Evolutionary conservation across 2,888 invertebrate genomes (phyloP).

Genomic region (Sylvicola cinctus): DNA sequence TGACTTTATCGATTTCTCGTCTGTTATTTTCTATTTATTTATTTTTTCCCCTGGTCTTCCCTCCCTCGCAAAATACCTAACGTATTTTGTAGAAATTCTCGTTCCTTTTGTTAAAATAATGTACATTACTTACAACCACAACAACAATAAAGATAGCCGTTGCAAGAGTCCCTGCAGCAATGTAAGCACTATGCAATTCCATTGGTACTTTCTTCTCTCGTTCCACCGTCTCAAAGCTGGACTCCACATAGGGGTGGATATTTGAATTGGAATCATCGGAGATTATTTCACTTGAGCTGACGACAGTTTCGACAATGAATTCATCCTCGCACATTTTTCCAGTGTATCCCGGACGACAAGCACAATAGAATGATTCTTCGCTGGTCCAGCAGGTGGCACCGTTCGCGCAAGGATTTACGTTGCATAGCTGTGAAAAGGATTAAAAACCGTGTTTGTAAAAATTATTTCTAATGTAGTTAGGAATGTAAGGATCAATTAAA

Average conservation of each 20-base stretch:
- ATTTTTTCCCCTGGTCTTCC: too few relatives aligned
- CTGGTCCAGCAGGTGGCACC: slow-evolving; percentile 62
- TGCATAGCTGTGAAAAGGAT: slow-evolving; percentile 35
- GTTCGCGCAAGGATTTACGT: slow-evolving; percentile 50
- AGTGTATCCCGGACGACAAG: slow-evolving; percentile 48
- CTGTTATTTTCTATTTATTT: too few relatives aligned
- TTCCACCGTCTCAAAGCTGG: slow-evolving; percentile 24
- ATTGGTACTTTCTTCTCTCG: slow-evolving; percentile 28
- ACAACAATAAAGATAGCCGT: slow-evolving; percentile 54
- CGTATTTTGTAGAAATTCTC: too few relatives aligned
- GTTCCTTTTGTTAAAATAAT: too few relatives aligned
- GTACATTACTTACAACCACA: slow-evolving; percentile 36
- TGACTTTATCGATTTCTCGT: too few relatives aligned
- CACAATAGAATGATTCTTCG: slow-evolving; percentile 54
- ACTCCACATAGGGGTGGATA: slow-evolving; percentile 21
- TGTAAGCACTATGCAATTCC: slow-evolving; percentile 54
- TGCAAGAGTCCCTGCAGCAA: slow-evolving; percentile 55
- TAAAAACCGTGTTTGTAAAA: slow-evolving; percentile 7
- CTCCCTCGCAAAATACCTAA: too few relatives aligned
- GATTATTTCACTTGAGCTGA: slow-evolving; percentile 28
- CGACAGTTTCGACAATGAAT: slow-evolving; percentile 46
- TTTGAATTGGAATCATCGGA: slow-evolving; percentile 23
- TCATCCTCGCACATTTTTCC: slow-evolving; percentile 31
- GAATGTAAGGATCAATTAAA: too few relatives aligned
- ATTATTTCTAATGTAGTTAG: slow-evolving; percentile 5